These are phyloP conservation scores for Bradypodion pumilum DNA, from an alignment of 2,797 vertebrate genomes.

Conservation along the genomic window DNA sequence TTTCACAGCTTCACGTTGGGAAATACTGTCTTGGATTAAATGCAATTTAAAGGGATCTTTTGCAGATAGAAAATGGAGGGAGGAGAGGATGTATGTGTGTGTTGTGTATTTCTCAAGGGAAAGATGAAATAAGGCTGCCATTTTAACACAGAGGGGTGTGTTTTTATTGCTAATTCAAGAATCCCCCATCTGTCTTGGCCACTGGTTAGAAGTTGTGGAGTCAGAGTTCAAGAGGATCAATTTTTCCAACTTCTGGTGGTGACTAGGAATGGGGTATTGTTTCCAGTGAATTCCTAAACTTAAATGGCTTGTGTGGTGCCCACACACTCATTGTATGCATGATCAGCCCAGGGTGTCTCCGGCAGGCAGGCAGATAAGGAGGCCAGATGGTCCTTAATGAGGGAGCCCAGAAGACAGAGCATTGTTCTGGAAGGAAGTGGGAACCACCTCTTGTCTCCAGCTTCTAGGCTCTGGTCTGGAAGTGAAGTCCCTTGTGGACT, in stretches of 20 bases:
- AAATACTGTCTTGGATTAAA: no score
- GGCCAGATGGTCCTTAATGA: background rate
- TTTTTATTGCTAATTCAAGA: no score
- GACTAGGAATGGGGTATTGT: background rate
- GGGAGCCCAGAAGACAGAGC: background rate
- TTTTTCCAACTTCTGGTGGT: no score
- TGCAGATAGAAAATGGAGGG: no score
- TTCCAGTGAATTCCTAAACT: background rate
- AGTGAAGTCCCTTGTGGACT: background rate
- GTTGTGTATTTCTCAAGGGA: background rate
- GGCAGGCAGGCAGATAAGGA: background rate
- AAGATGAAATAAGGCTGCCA: background rate
- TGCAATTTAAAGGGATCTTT: no score
- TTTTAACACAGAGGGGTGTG: background rate
- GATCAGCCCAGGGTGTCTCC: background rate
- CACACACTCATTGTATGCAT: background rate
- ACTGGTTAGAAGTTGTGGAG: no score
- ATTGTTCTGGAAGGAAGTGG: constrained; percentile 23
- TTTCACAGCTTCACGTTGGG: no score
- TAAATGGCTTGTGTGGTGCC: background rate
- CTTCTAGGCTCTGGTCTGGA: background rate
- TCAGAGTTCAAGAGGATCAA: no score
- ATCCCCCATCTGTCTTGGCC: no score
- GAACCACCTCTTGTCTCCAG: background rate
- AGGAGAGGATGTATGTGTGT: background rate